phyloP scores from a whole-genome alignment of 2,888 invertebrate species.

The Nomada goodeniana region DNA sequence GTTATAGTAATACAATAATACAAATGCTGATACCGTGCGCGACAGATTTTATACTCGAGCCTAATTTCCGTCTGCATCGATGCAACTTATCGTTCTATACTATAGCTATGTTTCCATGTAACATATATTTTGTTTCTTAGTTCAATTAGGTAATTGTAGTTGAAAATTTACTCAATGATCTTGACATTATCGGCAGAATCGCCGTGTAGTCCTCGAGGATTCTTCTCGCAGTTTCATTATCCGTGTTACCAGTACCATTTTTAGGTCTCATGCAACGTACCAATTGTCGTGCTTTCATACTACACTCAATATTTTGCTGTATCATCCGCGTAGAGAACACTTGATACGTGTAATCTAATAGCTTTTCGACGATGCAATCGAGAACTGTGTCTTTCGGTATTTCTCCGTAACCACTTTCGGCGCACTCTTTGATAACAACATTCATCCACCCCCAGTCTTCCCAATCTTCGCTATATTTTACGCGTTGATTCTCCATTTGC shows the following conservation, averaged over 20 bases:
- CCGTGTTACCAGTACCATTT: slow-evolving; percentile 55
- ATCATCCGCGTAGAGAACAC: slow-evolving; percentile 30
- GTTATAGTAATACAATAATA: slow-evolving; percentile 6
- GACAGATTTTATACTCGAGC: background rate
- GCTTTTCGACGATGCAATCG: slow-evolving; percentile 74
- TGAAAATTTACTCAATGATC: slow-evolving; percentile 27
- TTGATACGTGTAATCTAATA: slow-evolving; percentile 67
- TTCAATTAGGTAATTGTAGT: too few species aligned
- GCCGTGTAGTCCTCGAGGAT: slow-evolving; percentile 59
- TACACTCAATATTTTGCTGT: slow-evolving; percentile 31
- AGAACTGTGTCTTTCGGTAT: slow-evolving; percentile 72
- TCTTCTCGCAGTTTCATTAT: slow-evolving; percentile 59
- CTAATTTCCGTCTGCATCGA: slow-evolving; percentile 11
- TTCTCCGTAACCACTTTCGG: slow-evolving; percentile 70
- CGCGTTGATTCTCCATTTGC: slow-evolving; percentile 74
- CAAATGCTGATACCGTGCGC: background rate
- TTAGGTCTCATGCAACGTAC: slow-evolving; percentile 60
- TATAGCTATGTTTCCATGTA: background rate
- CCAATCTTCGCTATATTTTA: slow-evolving; percentile 76
- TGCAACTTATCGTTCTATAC: background rate
- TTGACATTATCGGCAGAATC: slow-evolving; percentile 45
- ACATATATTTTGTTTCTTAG: background rate
- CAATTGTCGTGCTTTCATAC: slow-evolving; percentile 32
- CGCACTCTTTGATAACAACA: slow-evolving; percentile 73
- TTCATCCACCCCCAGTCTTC: slow-evolving; percentile 80